Percentiles rank a stretch among this genome's conserved stretches.
phyloP scores from a whole-genome alignment of 2,113 vertebrate genomes.

The Hippocampus comes region DNA sequence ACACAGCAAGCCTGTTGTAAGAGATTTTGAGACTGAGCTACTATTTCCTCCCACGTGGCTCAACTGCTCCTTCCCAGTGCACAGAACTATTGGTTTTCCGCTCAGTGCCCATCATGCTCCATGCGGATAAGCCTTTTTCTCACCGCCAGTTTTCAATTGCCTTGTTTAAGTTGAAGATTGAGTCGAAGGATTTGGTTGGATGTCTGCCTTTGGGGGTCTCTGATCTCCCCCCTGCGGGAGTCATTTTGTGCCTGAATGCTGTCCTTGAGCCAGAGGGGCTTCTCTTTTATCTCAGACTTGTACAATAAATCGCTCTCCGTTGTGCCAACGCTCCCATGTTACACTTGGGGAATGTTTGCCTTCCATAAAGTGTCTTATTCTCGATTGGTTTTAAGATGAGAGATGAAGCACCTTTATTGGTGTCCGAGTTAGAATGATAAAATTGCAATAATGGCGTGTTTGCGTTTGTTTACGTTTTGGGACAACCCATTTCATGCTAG shows the following conservation, averaged over 20 bases:
- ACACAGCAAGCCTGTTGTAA: constrained; percentile 6
- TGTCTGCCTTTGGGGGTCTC: constrained; percentile 34
- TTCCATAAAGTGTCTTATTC: not conserved
- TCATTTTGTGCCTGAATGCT: constrained; percentile 32
- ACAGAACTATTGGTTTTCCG: constrained; percentile 36
- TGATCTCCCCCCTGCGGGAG: constrained; percentile 30
- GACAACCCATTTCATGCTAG: too few species aligned
- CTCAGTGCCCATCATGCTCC: constrained; percentile 39
- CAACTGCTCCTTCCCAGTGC: constrained; percentile 45
- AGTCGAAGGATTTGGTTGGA: constrained; percentile 44
- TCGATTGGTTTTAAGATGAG: not conserved
- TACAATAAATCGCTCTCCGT: constrained; percentile 21
- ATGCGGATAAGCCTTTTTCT: constrained; percentile 16
- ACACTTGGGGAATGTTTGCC: not conserved
- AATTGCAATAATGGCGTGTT: not conserved
- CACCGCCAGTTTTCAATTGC: constrained; percentile 37
- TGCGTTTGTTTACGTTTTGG: too few species aligned
- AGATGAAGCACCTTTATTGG: constrained; percentile 22
- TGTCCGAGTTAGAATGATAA: not conserved
- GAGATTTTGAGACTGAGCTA: constrained; percentile 22
- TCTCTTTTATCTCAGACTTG: constrained; percentile 24
- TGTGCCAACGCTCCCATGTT: constrained; percentile 12
- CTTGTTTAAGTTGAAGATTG: constrained; percentile 50
- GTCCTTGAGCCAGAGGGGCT: constrained; percentile 32
- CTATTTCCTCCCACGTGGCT: constrained; percentile 32